phyloP scores from a whole-genome alignment of 2,888 invertebrate species.

The Polydrusus tereticollis region DNA sequence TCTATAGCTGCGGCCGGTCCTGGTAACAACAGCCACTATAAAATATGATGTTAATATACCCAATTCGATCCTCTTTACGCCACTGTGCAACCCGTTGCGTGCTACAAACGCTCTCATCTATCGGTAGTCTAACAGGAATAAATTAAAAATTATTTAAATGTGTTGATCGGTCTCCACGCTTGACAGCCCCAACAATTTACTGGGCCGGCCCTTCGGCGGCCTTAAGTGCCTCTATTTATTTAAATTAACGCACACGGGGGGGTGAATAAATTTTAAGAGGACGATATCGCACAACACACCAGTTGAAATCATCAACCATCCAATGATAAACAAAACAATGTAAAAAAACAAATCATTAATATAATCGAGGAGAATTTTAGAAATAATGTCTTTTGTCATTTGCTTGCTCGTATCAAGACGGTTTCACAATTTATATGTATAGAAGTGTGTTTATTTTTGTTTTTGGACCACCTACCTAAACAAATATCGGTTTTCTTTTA shows the following conservation, averaged over 20 bases:
- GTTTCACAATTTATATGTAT: too few species aligned
- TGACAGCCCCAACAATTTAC: slow-evolving; percentile 48
- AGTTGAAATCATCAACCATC: too few species aligned
- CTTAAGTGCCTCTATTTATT: slow-evolving; percentile 58
- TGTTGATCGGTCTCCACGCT: slow-evolving; percentile 61
- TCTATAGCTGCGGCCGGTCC: too few species aligned
- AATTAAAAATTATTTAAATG: slow-evolving; percentile 62
- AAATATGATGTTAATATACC: too few species aligned
- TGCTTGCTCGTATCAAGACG: too few species aligned
- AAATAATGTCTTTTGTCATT: too few species aligned
- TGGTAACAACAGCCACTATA: too few species aligned
- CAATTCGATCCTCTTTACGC: neutral
- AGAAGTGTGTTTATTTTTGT: slow-evolving; percentile 18
- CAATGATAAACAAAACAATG: too few species aligned
- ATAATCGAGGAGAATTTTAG: too few species aligned
- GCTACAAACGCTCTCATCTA: slow-evolving; percentile 10
- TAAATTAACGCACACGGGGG: slow-evolving; percentile 58
- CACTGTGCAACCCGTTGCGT: slow-evolving; percentile 28
- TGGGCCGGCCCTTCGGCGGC: slow-evolving; percentile 13
- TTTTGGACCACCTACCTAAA: slow-evolving; percentile 18
- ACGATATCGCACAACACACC: slow-evolving; percentile 16
- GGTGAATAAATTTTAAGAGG: slow-evolving; percentile 58
- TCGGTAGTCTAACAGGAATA: slow-evolving; percentile 47
- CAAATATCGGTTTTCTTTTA: slow-evolving; percentile 16
- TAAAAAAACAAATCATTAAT: too few species aligned